Percentiles rank a stretch among this genome's conserved stretches.
Evolutionary conservation across 2,113 vertebrate species (phyloP).

Genomic region (Bettongia penicillata): DNA sequence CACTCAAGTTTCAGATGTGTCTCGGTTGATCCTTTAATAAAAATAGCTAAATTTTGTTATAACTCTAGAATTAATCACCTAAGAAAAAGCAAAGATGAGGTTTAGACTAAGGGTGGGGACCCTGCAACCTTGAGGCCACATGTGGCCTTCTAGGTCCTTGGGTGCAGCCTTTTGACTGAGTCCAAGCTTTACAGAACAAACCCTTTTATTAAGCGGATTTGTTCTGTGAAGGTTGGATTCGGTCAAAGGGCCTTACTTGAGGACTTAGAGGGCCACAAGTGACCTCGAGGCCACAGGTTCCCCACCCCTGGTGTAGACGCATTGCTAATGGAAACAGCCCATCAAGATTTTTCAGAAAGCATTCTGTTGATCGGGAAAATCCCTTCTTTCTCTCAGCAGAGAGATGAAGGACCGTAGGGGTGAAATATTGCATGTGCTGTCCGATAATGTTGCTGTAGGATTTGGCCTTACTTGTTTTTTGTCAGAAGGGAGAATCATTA

Average conservation of each 20-base stretch:
- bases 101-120: not conserved
- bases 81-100: not conserved
- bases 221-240: no score
- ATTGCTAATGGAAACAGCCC: not conserved
- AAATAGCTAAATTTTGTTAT: not conserved
- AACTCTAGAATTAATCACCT: not conserved
- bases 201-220: no score
- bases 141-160: no score
- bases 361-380: not conserved
- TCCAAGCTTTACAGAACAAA: no score
- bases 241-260: no score
- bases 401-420: not conserved
- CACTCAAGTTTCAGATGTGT: not conserved
- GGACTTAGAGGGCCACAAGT: no score
- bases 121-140: no score
- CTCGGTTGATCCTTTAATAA: not conserved
- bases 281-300: no score
- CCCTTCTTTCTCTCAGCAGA: not conserved
- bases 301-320: not conserved
- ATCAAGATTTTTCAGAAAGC: not conserved
- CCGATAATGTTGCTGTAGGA: not conserved
- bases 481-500: not conserved
- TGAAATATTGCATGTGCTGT: not conserved
- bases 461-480: not conserved
- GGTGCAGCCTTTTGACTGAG: no score